Evolutionary conservation across 2,888 invertebrate species (phyloP).

Genomic region (Hanleya hanleyi): DNA sequence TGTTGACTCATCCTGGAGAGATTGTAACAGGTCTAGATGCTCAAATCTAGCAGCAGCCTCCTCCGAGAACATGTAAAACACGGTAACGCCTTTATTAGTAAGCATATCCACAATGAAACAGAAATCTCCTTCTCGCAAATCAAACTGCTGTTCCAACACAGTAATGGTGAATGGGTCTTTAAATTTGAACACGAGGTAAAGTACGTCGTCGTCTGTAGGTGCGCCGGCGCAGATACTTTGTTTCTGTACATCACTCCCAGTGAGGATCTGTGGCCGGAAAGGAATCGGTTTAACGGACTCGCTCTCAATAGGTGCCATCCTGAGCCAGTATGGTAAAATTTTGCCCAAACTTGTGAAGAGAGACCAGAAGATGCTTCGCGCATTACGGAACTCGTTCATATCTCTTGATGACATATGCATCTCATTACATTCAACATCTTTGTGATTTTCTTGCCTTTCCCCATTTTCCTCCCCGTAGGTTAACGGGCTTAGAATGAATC

Average conservation of each 20-base stretch:
- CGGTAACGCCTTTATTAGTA: background rate
- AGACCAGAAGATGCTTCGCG: background rate
- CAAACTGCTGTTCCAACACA: background rate
- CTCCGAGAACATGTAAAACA: background rate
- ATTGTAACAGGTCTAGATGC: background rate
- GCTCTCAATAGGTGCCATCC: background rate
- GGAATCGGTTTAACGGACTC: background rate
- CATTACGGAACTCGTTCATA: background rate
- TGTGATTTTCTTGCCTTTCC: background rate
- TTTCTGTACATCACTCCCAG: background rate
- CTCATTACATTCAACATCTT: background rate
- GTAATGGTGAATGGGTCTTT: background rate
- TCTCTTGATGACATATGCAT: background rate
- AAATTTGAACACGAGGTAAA: background rate
- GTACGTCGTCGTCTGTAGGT: background rate
- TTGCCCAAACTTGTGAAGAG: background rate
- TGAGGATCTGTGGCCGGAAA: background rate
- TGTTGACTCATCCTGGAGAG: background rate
- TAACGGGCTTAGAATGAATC: background rate
- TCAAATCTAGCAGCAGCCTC: background rate
- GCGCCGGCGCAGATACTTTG: background rate
- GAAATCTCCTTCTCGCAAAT: background rate
- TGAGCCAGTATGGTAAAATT: background rate
- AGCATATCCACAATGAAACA: slow-evolving; percentile 2
- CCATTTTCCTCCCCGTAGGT: background rate